Evolutionary conservation across 2,888 invertebrate genomes (phyloP), one percentile per base, ranked within the genome.

Genomic region (Priocnemis perturbator): DNA sequence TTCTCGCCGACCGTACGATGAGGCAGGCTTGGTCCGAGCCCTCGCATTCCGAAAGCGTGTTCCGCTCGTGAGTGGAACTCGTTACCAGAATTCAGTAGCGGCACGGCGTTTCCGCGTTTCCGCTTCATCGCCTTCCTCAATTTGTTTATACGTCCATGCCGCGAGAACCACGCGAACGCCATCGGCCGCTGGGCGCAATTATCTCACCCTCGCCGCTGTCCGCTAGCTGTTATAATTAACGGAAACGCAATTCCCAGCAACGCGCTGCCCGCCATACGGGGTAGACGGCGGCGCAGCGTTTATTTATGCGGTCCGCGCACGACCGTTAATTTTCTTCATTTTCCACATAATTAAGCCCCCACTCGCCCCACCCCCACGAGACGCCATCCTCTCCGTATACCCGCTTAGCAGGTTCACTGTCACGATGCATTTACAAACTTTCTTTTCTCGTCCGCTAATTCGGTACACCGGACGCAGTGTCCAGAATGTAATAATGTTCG

Each of bases 301-400:
- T 60, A 60, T 60, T 60, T 60, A 60, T 60, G 60, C 60, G 20
- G 60, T 26, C 57, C 15, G 37, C 57, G 37, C 44, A 37, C 57
- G 57, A 37, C 57, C 57, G 26, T 37, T 57, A 57, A 57, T 57
- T 57, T 57, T 57, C 57, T 57, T 57, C 57, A 20, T 57, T 57
- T 57, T 57, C 15, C 44, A 26, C 37, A 57, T 57, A 57, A 37
- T 57, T 57, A 37, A 55, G 15, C 23, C 37, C 11, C 1, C 26
- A 3, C 26, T 26, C 26, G 26, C 3, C 3, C 26, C 26, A 3
- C 26, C 37, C 37, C 7, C 11, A 11, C 37, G 37, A 11, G 11
- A 7, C 37, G 37, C 1, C 7, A 37, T 5, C 37, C 1, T 37
- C 7, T 3, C 14, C 37, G 37, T 9, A 11, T 37, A 7, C 11